Conservation (phyloP, 2,797 vertebrate genomes). For the Aplochiton taeniatus region DNA sequence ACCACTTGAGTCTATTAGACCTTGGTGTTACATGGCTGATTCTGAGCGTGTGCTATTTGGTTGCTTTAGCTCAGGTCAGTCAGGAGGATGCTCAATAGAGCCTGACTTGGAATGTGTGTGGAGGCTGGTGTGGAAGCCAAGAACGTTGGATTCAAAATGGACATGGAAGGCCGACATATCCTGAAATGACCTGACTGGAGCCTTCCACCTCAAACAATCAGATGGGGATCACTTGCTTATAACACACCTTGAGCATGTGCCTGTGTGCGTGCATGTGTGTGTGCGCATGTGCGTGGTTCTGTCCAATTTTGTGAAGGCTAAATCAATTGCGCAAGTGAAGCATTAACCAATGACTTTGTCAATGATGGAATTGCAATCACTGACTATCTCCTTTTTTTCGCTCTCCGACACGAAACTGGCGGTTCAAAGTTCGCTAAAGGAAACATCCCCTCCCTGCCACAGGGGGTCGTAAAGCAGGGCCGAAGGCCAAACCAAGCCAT, state of each 20-base stretch:
- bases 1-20: too few species aligned
- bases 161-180: too few species aligned
- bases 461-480: slow-evolving; percentile 25
- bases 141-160: too few species aligned
- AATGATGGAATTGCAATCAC: slow-evolving; percentile 71
- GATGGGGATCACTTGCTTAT: slow-evolving; percentile 8
- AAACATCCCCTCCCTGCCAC: slow-evolving; percentile 36
- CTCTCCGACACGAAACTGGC: not conserved
- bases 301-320: not conserved
- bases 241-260: too few species aligned
- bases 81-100: too few species aligned
- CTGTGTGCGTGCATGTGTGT: slow-evolving; percentile 18
- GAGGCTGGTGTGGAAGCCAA: too few species aligned
- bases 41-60: too few species aligned
- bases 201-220: too few species aligned
- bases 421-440: slow-evolving; percentile 65
- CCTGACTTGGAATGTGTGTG: too few species aligned
- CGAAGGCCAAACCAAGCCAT: slow-evolving; percentile 47
- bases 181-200: too few species aligned
- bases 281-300: slow-evolving; percentile 9
- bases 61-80: too few species aligned
- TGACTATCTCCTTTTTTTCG: slow-evolving; percentile 46
- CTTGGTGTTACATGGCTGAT: too few species aligned
- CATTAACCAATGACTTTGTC: slow-evolving; percentile 75
- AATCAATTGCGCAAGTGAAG: slow-evolving; percentile 60